Percentiles rank a stretch among this genome's conserved stretches.
These are phyloP conservation scores for Malthinus flaveolus DNA, from an alignment of 2,888 invertebrate species.

Conservation along the genomic window DNA sequence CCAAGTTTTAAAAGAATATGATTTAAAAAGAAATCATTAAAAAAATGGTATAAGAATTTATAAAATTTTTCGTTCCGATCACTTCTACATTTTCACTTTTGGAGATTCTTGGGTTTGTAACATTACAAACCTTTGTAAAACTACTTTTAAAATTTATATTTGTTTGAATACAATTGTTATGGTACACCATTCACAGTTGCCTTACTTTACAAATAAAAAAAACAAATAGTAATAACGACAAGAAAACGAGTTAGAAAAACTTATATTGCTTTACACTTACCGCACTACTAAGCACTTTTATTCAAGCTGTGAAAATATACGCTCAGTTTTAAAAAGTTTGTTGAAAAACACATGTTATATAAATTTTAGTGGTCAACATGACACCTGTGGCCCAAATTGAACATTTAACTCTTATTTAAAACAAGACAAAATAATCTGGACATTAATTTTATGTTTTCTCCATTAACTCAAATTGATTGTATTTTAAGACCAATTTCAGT, in stretches of 20 bases:
- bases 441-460: background rate
- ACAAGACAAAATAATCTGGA: background rate
- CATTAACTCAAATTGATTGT: no score
- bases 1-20: no score
- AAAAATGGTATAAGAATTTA: no score
- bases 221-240: no score
- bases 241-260: background rate
- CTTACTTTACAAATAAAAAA: no score
- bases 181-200: no score
- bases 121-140: background rate
- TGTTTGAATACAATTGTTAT: no score
- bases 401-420: constrained; percentile 14
- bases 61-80: no score
- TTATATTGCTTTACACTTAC: constrained; percentile 5
- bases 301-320: constrained; percentile 8
- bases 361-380: constrained; percentile 20
- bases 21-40: background rate
- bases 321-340: constrained; percentile 5
- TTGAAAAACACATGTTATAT: background rate
- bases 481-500: no score
- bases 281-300: constrained; percentile 12
- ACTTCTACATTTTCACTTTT: background rate
- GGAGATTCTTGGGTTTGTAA: background rate
- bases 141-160: no score
- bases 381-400: constrained; percentile 25